These are phyloP conservation scores for Spodoptera litura DNA, from an alignment of 1,140 invertebrate genomes.

Conservation along the genomic window DNA sequence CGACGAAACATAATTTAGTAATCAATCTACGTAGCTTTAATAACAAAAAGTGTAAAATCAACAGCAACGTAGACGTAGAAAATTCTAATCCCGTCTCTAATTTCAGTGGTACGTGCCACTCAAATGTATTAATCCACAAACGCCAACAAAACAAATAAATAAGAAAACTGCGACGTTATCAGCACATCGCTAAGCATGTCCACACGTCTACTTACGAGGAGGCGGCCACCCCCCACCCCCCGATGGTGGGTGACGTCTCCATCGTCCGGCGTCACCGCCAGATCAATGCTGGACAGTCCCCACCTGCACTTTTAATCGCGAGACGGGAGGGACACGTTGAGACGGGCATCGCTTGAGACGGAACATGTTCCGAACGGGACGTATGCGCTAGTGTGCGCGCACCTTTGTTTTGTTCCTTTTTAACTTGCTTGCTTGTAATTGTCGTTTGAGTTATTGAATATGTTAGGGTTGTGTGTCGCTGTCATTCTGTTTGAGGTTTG, in stretches of 20 bases:
- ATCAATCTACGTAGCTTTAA: not conserved
- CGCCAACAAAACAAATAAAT: slow-evolving; percentile 57
- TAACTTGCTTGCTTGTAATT: slow-evolving; percentile 21
- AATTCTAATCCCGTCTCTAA: slow-evolving; percentile 19
- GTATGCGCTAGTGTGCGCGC: slow-evolving; percentile 49
- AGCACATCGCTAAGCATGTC: slow-evolving; percentile 75
- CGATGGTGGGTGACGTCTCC: slow-evolving; percentile 61
- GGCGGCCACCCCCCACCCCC: slow-evolving; percentile 3
- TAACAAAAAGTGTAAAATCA: not conserved
- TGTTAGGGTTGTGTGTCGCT: slow-evolving; percentile 16
- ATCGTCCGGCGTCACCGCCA: slow-evolving; percentile 66
- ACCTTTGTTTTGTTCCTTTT: slow-evolving; percentile 52
- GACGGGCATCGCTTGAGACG: slow-evolving; percentile 31
- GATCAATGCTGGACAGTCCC: slow-evolving; percentile 77
- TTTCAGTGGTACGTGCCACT: slow-evolving; percentile 14
- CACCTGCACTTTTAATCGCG: slow-evolving; percentile 81
- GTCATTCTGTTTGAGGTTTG: not conserved
- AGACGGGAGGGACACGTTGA: slow-evolving; percentile 58
- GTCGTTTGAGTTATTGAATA: slow-evolving; percentile 31
- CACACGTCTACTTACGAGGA: slow-evolving; percentile 61
- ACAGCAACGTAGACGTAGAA: not conserved
- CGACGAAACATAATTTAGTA: not conserved
- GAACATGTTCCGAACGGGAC: slow-evolving; percentile 26
- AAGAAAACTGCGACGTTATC: slow-evolving; percentile 64
- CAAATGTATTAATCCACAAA: slow-evolving; percentile 40